Evolutionary conservation across 2,797 vertebrate species (phyloP).

Genomic region (Natrix natrix): DNA sequence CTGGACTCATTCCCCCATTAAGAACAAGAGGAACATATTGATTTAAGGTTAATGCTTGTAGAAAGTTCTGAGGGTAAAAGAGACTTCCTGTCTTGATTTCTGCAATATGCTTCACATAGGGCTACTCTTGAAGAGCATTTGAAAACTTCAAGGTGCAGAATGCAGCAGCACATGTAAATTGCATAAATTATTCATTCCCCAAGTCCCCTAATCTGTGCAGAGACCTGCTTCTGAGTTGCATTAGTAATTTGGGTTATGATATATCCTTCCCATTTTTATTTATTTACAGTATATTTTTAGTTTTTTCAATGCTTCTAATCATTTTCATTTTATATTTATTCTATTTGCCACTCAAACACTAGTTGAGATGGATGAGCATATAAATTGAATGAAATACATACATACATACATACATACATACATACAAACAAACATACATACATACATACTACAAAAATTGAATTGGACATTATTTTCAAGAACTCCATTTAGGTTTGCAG

Average conservation of each 20-base stretch:
- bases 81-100: neutral
- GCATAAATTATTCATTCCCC: neutral
- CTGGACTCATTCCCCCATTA: conserved; percentile 49
- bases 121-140: neutral
- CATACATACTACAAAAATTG: conserved; percentile 2
- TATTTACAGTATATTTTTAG: neutral
- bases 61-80: conserved; percentile 27
- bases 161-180: neutral
- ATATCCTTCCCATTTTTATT: neutral
- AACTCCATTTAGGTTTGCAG: conserved; percentile 43
- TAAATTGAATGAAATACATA: neutral
- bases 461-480: conserved; percentile 50
- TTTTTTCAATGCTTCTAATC: neutral
- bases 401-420: neutral
- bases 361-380: neutral
- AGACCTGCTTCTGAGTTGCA: neutral
- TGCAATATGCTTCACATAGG: neutral
- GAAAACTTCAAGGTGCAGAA: neutral
- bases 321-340: neutral
- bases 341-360: neutral
- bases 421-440: too few relatives aligned
- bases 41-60: conserved; percentile 56
- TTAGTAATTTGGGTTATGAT: neutral
- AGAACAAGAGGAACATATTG: conserved; percentile 31
- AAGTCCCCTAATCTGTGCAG: neutral